Percentiles rank a stretch among this genome's conserved stretches.
phyloP scores from a whole-genome alignment of 1,140 invertebrate species.

The Drosophila sproati region DNA sequence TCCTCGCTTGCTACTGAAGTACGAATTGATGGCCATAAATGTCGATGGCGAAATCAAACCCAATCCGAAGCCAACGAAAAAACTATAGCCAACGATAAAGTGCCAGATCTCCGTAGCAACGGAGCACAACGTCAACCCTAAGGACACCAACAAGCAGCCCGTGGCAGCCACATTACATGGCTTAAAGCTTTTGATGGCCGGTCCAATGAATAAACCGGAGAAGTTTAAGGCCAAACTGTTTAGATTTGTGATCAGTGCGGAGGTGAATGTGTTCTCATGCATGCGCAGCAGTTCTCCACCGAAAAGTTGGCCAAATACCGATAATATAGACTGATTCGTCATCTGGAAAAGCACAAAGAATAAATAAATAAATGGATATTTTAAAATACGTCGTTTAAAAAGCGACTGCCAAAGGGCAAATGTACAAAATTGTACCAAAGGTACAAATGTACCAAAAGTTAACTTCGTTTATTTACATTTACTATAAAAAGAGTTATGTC shows the following conservation, averaged over 20 bases:
- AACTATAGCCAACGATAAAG: conserved; percentile 88
- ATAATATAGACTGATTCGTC: conserved; percentile 90
- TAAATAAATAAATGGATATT: neutral
- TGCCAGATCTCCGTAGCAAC: conserved; percentile 87
- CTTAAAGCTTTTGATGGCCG: conserved; percentile 87
- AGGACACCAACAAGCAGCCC: conserved; percentile 87
- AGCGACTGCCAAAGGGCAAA: neutral
- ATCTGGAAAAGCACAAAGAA: conserved; percentile 85
- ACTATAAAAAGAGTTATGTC: too few species aligned
- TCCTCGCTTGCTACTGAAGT: conserved; percentile 88
- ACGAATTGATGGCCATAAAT: conserved; percentile 90
- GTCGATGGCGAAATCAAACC: conserved; percentile 88
- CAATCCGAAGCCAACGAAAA: conserved; percentile 87
- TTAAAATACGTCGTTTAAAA: neutral
- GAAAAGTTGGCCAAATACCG: conserved; percentile 90
- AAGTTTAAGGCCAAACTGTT: conserved; percentile 89
- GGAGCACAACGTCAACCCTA: conserved; percentile 87
- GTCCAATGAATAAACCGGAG: conserved; percentile 88
- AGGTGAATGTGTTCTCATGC: conserved; percentile 88
- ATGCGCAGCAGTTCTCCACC: conserved; percentile 87
- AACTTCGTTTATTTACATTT: too few species aligned
- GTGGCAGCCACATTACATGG: conserved; percentile 87
- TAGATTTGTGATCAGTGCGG: conserved; percentile 89
- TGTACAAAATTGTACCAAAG: neutral
- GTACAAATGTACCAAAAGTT: neutral